These are phyloP conservation scores for Carabus problematicus DNA, from an alignment of 2,888 invertebrate genomes.

Conservation along the genomic window DNA sequence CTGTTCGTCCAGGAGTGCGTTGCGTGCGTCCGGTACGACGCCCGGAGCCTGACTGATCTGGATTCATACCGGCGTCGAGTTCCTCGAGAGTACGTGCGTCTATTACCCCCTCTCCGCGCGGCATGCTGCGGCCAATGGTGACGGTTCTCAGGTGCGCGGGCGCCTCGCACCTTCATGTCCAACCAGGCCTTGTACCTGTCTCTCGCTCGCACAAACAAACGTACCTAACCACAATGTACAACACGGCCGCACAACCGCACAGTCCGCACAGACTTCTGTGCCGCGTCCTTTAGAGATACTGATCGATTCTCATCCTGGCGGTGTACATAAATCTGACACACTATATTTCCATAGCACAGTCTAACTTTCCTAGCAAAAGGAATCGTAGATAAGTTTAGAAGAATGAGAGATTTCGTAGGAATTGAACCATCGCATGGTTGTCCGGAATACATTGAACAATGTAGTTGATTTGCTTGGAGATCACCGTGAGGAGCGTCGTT, in stretches of 20 bases:
- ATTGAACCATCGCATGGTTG: too few species aligned
- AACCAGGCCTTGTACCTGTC: neutral
- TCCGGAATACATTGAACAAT: too few species aligned
- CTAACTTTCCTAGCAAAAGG: too few species aligned
- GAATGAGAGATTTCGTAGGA: too few species aligned
- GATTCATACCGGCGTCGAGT: constrained; percentile 52
- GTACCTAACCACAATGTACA: neutral
- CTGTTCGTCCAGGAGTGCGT: neutral
- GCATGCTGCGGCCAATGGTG: neutral
- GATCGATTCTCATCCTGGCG: too few species aligned
- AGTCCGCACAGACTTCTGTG: too few species aligned
- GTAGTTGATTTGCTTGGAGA: too few species aligned
- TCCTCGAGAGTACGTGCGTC: constrained; percentile 50
- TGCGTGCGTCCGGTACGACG: constrained; percentile 57
- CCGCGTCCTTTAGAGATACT: too few species aligned
- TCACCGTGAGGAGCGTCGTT: too few species aligned
- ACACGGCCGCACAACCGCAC: neutral
- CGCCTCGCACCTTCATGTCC: constrained; percentile 9
- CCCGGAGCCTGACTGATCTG: constrained; percentile 58
- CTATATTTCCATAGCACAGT: too few species aligned
- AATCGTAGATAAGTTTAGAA: too few species aligned
- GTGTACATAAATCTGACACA: too few species aligned
- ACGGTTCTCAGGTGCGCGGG: constrained; percentile 8
- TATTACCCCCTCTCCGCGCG: constrained; percentile 1
- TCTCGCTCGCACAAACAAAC: neutral